Percentiles rank a stretch among this genome's conserved stretches.
phyloP scores from a whole-genome alignment of 1,140 invertebrate species.

The Drosophila guanche region DNA sequence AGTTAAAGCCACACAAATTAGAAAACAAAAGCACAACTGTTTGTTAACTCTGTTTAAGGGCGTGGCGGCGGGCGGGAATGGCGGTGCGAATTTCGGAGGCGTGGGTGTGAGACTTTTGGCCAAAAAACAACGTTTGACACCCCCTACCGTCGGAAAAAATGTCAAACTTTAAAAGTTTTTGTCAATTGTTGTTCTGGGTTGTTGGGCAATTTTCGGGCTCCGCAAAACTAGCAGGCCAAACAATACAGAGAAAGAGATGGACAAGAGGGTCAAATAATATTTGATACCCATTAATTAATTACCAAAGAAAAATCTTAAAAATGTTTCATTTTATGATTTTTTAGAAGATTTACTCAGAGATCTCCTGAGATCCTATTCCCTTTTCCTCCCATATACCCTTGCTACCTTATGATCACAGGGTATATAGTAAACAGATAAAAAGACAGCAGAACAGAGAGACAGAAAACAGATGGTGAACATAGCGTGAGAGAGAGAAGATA shows the following conservation, averaged over 20 bases:
- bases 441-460: no score
- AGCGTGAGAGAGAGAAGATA: no score
- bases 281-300: no score
- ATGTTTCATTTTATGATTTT: no score
- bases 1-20: constrained; percentile 65
- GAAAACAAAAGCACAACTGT: constrained; percentile 80
- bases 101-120: constrained; percentile 56
- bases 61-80: constrained; percentile 3
- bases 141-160: constrained; percentile 35
- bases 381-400: no score
- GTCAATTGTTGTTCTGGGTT: constrained; percentile 31
- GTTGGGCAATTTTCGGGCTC: constrained; percentile 51
- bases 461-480: neutral
- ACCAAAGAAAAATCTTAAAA: no score
- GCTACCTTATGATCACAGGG: no score
- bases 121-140: constrained; percentile 57
- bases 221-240: constrained; percentile 13
- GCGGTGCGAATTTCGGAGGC: neutral
- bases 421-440: no score
- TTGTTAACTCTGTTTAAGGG: constrained; percentile 46
- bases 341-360: no score
- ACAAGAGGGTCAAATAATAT: neutral
- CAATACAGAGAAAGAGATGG: constrained; percentile 5
- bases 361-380: no score
- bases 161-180: constrained; percentile 63